A percentile compares a stretch with the other conserved stretches of the same genome.
Conservation (phyloP, 1,140 invertebrate genomes). For the Oedothorax gibbosus region DNA sequence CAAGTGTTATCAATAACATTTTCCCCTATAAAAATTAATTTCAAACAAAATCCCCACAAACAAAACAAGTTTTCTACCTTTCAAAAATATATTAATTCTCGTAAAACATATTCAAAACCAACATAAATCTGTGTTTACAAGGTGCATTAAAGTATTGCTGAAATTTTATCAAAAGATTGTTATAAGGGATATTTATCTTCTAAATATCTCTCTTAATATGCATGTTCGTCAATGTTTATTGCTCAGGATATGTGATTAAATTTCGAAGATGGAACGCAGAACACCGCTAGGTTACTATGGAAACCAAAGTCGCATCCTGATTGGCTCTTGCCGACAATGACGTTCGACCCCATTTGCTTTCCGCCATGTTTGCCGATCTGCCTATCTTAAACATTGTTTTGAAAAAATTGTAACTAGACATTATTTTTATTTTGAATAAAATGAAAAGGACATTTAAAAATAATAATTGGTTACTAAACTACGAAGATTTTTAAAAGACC, state of each 20-base stretch:
- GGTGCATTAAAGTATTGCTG: conserved; percentile 42
- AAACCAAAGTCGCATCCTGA: conserved; percentile 45
- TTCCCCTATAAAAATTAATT: too few relatives aligned
- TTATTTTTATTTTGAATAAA: too few relatives aligned
- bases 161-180: conserved; percentile 54
- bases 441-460: too few relatives aligned
- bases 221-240: conserved; percentile 59
- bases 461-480: too few relatives aligned
- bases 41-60: too few relatives aligned
- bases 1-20: too few relatives aligned
- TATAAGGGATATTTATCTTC: conserved; percentile 51
- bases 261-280: conserved; percentile 48
- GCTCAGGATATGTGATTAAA: conserved; percentile 59
- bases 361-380: conserved; percentile 57
- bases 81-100: too few relatives aligned
- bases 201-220: conserved; percentile 56
- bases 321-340: conserved; percentile 56
- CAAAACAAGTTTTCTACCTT: too few relatives aligned
- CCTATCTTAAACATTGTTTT: conserved; percentile 28
- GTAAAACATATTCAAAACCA: too few relatives aligned
- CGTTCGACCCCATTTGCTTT: conserved; percentile 59
- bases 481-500: too few relatives aligned
- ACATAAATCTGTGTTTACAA: too few relatives aligned
- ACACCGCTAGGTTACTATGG: conserved; percentile 45
- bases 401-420: too few relatives aligned